Percentiles rank a stretch among this genome's conserved stretches.
Evolutionary conservation across 2,888 invertebrate species (phyloP).

Genomic region (Cancer borealis): DNA sequence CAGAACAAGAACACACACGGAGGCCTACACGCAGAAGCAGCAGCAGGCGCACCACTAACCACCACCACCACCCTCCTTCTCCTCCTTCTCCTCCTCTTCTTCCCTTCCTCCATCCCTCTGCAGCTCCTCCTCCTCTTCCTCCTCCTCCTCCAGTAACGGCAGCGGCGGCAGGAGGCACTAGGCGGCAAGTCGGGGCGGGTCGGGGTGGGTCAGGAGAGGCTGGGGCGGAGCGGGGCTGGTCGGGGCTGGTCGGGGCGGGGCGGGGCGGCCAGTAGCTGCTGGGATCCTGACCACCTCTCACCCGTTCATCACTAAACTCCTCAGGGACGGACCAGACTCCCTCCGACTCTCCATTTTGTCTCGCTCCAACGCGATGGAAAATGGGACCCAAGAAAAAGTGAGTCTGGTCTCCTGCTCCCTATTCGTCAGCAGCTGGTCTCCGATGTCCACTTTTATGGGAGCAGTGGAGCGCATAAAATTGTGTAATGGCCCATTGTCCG

Average conservation of each 20-base stretch:
- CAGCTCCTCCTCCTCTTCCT: constrained; percentile 18
- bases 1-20: background rate
- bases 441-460: constrained; percentile 77
- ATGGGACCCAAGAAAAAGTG: constrained; percentile 72
- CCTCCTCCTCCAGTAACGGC: constrained; percentile 30
- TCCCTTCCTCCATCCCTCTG: background rate
- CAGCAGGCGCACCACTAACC: background rate
- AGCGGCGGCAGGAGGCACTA: constrained; percentile 34
- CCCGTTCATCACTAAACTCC: constrained; percentile 74
- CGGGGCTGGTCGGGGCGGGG: background rate
- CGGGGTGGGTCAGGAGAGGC: background rate
- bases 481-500: constrained; percentile 76
- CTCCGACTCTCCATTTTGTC: constrained; percentile 76
- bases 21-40: constrained; percentile 35
- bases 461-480: constrained; percentile 76
- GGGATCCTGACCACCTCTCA: constrained; percentile 70
- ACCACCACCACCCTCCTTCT: background rate
- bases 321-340: constrained; percentile 64
- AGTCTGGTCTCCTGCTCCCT: constrained; percentile 74
- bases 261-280: constrained; percentile 36
- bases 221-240: constrained; percentile 16
- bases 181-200: background rate
- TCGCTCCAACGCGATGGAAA: constrained; percentile 73
- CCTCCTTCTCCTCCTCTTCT: background rate
- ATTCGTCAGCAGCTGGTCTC: constrained; percentile 75